Evolutionary conservation across 1,140 invertebrate species (phyloP), one percentile per base, ranked within the genome.

Genomic region (Drosophila willistoni): DNA sequence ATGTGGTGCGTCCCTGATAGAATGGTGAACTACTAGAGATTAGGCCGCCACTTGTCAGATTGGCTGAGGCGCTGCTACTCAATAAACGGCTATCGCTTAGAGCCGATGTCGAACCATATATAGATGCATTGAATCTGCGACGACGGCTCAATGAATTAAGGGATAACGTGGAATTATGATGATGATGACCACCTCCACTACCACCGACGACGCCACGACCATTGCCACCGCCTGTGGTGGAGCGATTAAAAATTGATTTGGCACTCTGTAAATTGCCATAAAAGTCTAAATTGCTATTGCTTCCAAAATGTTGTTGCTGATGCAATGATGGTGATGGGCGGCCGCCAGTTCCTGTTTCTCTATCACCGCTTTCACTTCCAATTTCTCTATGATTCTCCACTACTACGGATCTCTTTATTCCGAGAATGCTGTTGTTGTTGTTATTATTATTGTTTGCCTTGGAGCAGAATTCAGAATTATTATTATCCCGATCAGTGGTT

Each of bases 1-100:
- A 98, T 51, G 94, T 95, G 2, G 96, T 97, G 74, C 94, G 94
- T n/a, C 96, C 96, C 73, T 93, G 93, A 90, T 98, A 98, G 91
- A 97, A 98, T 36, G 96, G 95, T 10, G 96, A 95, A 44, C 76
- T 76, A 41, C 76, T 76, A 0, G 74, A 79, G 7, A 64, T 55
- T 3, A 42, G 64, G 14, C 25, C 44, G 10, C 44, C 10, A 7
- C 44, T 65, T 2, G 66, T 25, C 1, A 54, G 39, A 3, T 55
- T 64, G 1, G 42, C 42, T 0, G 60, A 71, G 54, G 64, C 54
- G 25, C 68, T 82, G 57, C 90, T 84, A 13, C 69, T 89, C 1
- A 92, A 60, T 13, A 92, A 57, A 0, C 91, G 83, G 47, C 91
- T 91, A 47, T 92, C 91, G 60, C 90, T 92, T 2, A 92, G 29